A percentile compares a stretch with the other conserved stretches of the same genome.
Evolutionary conservation across 2,113 vertebrate genomes (phyloP).

Genomic region (Formicarius rufipectus): DNA sequence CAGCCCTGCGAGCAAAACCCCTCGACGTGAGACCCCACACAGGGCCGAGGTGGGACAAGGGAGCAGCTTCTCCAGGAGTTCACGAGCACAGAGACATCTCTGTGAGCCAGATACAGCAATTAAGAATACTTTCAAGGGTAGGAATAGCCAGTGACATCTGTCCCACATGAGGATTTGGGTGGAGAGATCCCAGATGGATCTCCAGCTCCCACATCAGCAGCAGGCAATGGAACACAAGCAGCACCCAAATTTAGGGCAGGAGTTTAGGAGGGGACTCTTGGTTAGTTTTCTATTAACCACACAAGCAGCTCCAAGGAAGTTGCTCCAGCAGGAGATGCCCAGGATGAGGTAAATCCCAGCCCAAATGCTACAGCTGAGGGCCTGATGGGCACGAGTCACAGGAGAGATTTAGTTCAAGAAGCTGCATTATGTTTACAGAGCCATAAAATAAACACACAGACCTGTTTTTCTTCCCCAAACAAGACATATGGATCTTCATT

Average conservation of each 20-base stretch:
- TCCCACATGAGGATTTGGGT: background rate
- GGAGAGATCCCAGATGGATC: background rate
- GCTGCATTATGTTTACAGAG: slow-evolving; percentile 5
- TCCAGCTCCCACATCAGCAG: background rate
- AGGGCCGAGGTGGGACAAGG: background rate
- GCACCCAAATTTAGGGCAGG: background rate
- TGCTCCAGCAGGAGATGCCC: background rate
- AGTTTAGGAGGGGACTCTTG: background rate
- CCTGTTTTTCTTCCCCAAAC: background rate
- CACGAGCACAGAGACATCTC: background rate
- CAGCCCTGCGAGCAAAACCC: background rate
- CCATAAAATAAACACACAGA: background rate
- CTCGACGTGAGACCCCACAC: no score
- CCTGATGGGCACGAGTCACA: background rate
- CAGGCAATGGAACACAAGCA: background rate
- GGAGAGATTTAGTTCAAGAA: background rate
- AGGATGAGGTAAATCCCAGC: slow-evolving; percentile 36
- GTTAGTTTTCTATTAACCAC: background rate
- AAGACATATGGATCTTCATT: background rate
- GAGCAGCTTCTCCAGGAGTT: background rate
- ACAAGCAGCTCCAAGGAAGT: background rate
- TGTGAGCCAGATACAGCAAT: background rate
- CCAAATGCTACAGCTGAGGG: slow-evolving; percentile 4
- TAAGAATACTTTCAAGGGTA: background rate
- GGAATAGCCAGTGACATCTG: background rate